Conservation (phyloP, 2,113 vertebrate species). For the Rallus limicola region DNA sequence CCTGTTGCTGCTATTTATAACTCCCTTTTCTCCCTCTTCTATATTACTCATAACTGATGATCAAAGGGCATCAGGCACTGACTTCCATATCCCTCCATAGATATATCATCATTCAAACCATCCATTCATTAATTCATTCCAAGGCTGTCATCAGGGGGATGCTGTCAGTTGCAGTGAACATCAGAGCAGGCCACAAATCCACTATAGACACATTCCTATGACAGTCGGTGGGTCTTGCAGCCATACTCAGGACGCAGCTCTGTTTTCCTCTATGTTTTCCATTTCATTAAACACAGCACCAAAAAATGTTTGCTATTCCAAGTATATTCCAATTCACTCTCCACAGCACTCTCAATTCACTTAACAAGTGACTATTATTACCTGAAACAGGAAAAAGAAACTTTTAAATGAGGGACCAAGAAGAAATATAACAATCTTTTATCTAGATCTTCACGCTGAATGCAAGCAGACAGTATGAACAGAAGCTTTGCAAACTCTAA, state of each 20-base stretch:
- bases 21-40: not conserved
- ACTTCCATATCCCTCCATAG: not conserved
- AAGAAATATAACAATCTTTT: not conserved
- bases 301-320: not conserved
- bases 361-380: not conserved
- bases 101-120: not conserved
- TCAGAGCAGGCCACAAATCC: not conserved
- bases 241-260: not conserved
- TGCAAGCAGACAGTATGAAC: not conserved
- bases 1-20: not conserved
- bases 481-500: not conserved
- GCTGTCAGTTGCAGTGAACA: not conserved
- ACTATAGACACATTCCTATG: not conserved
- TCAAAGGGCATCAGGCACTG: not conserved
- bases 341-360: not conserved
- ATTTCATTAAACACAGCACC: not conserved
- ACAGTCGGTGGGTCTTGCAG: not conserved
- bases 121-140: not conserved
- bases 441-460: fast-evolving
- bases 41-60: not conserved
- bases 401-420: not conserved
- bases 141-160: not conserved
- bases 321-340: not conserved
- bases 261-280: not conserved
- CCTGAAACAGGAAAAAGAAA: not conserved